Base-by-base conservation (phyloP, 2,797 vertebrate genomes). In the Chaetodon trifasciatus region DNA sequence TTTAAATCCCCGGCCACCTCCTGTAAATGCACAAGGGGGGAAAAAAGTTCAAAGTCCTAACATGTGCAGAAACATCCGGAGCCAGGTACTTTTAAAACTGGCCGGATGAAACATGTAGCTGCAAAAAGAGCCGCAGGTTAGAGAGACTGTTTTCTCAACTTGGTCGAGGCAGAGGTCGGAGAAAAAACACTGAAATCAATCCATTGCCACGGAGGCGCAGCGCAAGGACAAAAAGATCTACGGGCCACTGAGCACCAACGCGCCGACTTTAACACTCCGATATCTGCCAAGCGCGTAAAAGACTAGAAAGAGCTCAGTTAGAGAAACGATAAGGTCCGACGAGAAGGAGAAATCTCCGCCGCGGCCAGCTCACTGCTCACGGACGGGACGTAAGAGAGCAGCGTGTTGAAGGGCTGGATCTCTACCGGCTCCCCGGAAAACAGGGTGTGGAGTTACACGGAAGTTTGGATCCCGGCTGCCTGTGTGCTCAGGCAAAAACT, bases 341-440 rank as follows among this genome's bases (percentile, higher is more conserved):
- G 78, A 84, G 77, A 86, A 82, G 90, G 83, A 86, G 86, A 90
- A 90, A 92, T 91, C 88, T 91, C 83, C 85, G 85, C 84, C 87
- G 91, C 77, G 80, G 90, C 84, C 93, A 92, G 85, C 87, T 94
- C 90, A 15, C 91, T 80, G 93, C 91, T 89, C 88, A 77, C 90
- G 85, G 89, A 90, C 86, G 78, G 91, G 91, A 93, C 93, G 93
- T 91, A 89, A 93, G 84, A 80, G 88, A 92, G 93, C 91, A 72
- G 92, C 83, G 93, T 88, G 92, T 82, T 82, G 92, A 90, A 90
- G 92, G 93, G 92, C 93, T 93, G 94, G 95, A 94, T 93, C 92
- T 94, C 76, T 79, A 13, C 46, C 56, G 93, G 94, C 92, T 86
- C 93, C 84, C 84, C 88, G 94, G 92, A 95, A 96, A 95, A 94